Evolutionary conservation across 2,113 vertebrate species (phyloP).

Genomic region (Mohoua ochrocephala): DNA sequence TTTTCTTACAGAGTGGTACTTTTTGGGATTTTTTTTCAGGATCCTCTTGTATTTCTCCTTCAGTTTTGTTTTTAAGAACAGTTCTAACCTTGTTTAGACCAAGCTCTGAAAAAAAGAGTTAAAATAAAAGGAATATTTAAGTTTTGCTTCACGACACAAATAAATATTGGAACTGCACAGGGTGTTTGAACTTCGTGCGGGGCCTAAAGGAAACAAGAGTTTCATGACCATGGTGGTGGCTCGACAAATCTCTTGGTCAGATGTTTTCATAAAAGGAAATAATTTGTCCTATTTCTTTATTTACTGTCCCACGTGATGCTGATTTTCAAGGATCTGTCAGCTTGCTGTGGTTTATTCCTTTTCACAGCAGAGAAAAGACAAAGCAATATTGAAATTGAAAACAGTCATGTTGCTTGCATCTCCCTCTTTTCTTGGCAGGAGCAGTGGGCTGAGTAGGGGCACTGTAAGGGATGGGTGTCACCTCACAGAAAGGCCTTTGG

Average conservation of each 20-base stretch:
- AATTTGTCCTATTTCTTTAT: neutral
- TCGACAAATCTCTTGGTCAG: neutral
- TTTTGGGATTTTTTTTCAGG: neutral
- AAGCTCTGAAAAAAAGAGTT: neutral
- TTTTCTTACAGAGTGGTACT: neutral
- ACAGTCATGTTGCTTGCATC: neutral
- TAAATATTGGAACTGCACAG: neutral
- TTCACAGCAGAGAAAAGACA: neutral
- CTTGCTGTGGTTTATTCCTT: neutral
- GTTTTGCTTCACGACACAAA: neutral
- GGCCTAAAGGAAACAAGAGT: neutral
- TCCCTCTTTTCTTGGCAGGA: neutral
- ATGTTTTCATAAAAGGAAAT: neutral
- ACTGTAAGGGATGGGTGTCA: neutral
- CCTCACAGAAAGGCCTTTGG: neutral
- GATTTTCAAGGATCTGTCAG: neutral
- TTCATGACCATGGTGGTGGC: neutral
- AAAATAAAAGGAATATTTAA: neutral
- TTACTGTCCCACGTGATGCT: neutral
- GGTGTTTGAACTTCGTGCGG: neutral
- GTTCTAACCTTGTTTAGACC: neutral
- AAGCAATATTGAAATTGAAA: conserved; percentile 11
- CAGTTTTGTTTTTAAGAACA: neutral
- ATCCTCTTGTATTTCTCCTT: neutral
- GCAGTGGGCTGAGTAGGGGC: no score